Conservation (phyloP, 1,140 invertebrate species). For the Zaprionus ornatus region DNA sequence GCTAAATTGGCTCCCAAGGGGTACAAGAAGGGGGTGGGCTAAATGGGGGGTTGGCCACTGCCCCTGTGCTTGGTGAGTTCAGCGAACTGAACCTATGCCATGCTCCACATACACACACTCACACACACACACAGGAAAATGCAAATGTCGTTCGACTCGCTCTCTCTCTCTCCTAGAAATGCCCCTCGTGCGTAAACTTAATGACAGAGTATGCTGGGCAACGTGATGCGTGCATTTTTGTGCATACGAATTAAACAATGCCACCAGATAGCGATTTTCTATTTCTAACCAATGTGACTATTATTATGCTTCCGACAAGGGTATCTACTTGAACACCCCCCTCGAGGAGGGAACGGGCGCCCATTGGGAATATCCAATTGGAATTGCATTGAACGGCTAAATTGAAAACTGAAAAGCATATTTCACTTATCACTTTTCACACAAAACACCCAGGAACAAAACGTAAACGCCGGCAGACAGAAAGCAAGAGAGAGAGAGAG, state of each 20-base stretch:
- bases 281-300: slow-evolving; percentile 23
- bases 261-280: slow-evolving; percentile 1
- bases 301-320: slow-evolving; percentile 29
- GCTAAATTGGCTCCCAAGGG: slow-evolving; percentile 65
- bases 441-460: slow-evolving; percentile 70
- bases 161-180: slow-evolving; percentile 1
- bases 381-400: slow-evolving; percentile 78
- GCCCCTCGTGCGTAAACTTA: slow-evolving; percentile 6
- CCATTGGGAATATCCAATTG: slow-evolving; percentile 74
- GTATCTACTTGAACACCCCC: slow-evolving; percentile 12
- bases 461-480: slow-evolving; percentile 12
- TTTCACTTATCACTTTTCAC: slow-evolving; percentile 81
- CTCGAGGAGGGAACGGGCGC: neutral
- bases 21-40: slow-evolving; percentile 1
- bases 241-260: slow-evolving; percentile 33
- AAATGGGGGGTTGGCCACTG: neutral
- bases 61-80: slow-evolving; percentile 20
- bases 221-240: slow-evolving; percentile 8
- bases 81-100: slow-evolving; percentile 28
- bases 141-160: neutral
- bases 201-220: slow-evolving; percentile 23
- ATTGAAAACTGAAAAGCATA: slow-evolving; percentile 81
- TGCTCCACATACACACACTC: neutral
- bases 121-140: slow-evolving; percentile 14
- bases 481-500: neutral